Evolutionary conservation across 2,888 invertebrate genomes (phyloP).

Genomic region (Rapana venosa): DNA sequence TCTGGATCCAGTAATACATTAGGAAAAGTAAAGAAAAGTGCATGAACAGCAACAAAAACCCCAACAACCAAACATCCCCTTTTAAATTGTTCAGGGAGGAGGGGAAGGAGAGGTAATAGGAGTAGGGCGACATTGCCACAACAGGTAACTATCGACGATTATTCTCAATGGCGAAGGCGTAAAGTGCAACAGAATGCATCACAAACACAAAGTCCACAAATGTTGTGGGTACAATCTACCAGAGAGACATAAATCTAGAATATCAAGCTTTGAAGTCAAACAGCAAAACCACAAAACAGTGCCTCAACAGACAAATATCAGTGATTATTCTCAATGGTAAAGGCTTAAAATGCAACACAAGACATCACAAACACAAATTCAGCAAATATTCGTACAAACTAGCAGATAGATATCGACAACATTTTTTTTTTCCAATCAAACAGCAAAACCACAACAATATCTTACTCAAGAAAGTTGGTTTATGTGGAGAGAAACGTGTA

Average conservation of each 20-base stretch:
- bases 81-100: no score
- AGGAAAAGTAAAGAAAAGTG: no score
- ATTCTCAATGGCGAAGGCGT: background rate
- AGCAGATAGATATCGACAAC: background rate
- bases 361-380: background rate
- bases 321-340: background rate
- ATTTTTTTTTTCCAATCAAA: background rate
- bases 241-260: background rate
- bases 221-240: background rate
- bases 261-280: background rate
- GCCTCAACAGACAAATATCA: no score
- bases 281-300: background rate
- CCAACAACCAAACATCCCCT: no score
- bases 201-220: background rate
- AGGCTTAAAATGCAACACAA: background rate
- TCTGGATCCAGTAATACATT: no score
- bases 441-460: background rate
- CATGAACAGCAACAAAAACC: no score
- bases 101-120: no score
- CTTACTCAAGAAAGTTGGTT: background rate
- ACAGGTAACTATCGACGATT: background rate
- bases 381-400: background rate
- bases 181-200: background rate
- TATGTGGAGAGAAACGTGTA: background rate
- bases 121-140: no score